phyloP scores from a whole-genome alignment of 2,113 vertebrate species.

The Takifugu flavidus region DNA sequence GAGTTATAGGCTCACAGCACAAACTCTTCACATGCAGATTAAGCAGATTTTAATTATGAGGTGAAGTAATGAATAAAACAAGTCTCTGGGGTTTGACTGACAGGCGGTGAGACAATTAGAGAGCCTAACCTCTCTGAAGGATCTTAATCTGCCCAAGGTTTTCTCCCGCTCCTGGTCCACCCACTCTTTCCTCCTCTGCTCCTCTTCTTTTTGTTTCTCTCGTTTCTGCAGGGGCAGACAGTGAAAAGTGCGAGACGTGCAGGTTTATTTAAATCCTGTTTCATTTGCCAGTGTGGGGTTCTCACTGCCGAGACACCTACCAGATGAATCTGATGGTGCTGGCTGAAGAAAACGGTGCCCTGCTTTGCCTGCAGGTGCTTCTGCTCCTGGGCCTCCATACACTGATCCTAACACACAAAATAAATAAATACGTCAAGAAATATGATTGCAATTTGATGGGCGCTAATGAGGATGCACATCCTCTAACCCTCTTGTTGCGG shows the following conservation, averaged over 20 bases:
- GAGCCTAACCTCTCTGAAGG: constrained; percentile 85
- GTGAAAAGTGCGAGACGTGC: background rate
- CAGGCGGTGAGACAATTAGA: background rate
- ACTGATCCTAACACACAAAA: constrained; percentile 79
- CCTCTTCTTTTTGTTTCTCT: constrained; percentile 87
- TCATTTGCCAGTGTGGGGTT: background rate
- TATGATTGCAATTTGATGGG: background rate
- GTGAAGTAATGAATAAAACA: constrained; percentile 8
- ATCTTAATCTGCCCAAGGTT: constrained; percentile 86
- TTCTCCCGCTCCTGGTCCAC: constrained; percentile 89
- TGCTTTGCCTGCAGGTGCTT: constrained; percentile 75
- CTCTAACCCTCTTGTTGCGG: constrained; percentile 86
- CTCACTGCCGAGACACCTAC: constrained; percentile 71
- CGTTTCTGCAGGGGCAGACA: constrained; percentile 81
- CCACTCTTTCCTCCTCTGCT: constrained; percentile 86
- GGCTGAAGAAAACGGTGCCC: constrained; percentile 66
- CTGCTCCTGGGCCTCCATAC: constrained; percentile 79
- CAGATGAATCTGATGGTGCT: constrained; percentile 87
- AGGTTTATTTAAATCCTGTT: background rate
- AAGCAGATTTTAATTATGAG: constrained; percentile 12
- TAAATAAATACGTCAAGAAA: background rate
- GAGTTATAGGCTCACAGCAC: too few relatives aligned
- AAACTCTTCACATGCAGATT: background rate
- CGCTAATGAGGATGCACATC: background rate
- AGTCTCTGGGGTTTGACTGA: constrained; percentile 8